A percentile compares a stretch with the other conserved stretches of the same genome.
These are phyloP conservation scores for Bettongia penicillata DNA, from an alignment of 2,113 vertebrate species.

Conservation along the genomic window DNA sequence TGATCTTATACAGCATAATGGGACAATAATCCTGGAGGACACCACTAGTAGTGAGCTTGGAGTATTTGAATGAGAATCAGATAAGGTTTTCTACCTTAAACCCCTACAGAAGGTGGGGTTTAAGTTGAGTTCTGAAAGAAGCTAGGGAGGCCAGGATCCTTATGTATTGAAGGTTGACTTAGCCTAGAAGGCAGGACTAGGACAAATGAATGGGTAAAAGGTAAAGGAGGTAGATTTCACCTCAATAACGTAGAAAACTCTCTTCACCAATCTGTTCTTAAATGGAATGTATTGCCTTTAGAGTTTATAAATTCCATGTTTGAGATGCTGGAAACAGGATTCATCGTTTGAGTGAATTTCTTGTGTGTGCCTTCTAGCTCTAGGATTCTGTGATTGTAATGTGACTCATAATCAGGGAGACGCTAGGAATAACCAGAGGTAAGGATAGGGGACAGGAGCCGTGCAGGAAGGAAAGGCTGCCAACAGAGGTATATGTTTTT, in stretches of 20 bases:
- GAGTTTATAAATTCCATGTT: background rate
- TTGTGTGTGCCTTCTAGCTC: background rate
- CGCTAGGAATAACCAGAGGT: no score
- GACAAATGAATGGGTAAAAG: background rate
- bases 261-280: background rate
- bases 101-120: background rate
- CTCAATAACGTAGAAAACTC: background rate
- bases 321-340: background rate
- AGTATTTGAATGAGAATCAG: background rate
- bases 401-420: background rate
- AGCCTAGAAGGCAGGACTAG: background rate
- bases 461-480: background rate
- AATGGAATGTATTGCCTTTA: background rate
- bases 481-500: background rate
- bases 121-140: background rate
- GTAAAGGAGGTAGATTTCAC: background rate
- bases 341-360: background rate
- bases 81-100: background rate
- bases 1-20: background rate
- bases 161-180: background rate
- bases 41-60: background rate
- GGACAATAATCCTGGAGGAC: background rate
- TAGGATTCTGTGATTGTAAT: background rate
- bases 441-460: no score
- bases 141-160: background rate